Evolutionary conservation across 1,140 invertebrate species (phyloP), one percentile per base, ranked within the genome.

Genomic region (Papilio xuthus): DNA sequence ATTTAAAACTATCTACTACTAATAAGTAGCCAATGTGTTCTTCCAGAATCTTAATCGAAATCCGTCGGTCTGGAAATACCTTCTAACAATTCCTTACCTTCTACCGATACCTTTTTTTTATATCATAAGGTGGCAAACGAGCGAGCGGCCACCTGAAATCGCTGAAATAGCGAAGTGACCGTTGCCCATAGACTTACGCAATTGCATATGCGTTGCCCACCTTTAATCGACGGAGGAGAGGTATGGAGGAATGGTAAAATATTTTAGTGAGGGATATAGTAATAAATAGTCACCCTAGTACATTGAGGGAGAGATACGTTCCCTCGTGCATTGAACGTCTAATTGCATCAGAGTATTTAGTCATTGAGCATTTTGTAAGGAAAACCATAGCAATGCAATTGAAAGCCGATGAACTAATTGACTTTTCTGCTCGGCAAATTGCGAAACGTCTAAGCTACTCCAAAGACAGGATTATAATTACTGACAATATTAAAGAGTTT

Each of bases 351-450:
- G 41, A 73, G 71, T 47, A 41, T 73, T 73, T 26, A 73, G 15
- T 74, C 44, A 74, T 74, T 53, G 72, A 74, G 72, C 42, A 74
- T 56, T 74, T 74, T 50, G 72, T 74, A 53, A 74, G 26, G 26
- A 53, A 74, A 74, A 53, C 72, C 72, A 56, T 74, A 74, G 44
- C 23, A 74, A 74, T 74, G 72, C 72, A 74, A 74, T 74, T 74
- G 47, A 50, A 74, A 74, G 72, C 72, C 23, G 72, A 74, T 74
- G 72, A 74, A 53, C 72, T 74, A 74, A 74, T 74, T 74, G 72
- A 74, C 72, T 74, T 74, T 74, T 74, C 72, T 74, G 72, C 72
- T 74, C 72, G 72, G 72, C 20, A 74, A 32, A 74, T 53, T 74
- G 72, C 47, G 44, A 74, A 74, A 44, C 42, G 42, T 74, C 23